Conservation (phyloP, 2,888 invertebrate species). For the Isotomurus palustris region DNA sequence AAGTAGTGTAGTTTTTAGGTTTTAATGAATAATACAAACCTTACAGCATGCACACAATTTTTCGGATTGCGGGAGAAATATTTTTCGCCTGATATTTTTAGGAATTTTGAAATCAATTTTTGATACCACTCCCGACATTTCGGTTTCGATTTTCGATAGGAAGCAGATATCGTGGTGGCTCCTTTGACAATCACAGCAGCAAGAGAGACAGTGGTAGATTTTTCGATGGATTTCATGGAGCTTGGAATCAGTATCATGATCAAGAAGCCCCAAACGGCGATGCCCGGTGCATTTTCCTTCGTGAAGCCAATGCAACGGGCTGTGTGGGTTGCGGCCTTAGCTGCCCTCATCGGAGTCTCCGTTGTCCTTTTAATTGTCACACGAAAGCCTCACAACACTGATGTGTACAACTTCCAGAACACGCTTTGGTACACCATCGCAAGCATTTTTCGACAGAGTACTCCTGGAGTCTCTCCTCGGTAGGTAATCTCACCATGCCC, state of each 20-base stretch:
- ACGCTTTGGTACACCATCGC: constrained; percentile 46
- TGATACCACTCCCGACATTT: constrained; percentile 5
- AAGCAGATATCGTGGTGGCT: constrained; percentile 81
- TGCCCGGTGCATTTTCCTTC: constrained; percentile 72
- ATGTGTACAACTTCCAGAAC: constrained; percentile 35
- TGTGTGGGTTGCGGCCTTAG: constrained; percentile 42
- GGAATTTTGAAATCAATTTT: constrained; percentile 5
- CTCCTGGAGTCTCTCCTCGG: constrained; percentile 43
- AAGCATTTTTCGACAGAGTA: constrained; percentile 44
- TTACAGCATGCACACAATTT: too few relatives aligned
- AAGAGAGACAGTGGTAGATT: constrained; percentile 89
- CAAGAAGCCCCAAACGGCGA: constrained; percentile 60
- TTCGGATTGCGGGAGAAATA: too few relatives aligned
- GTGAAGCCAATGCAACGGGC: constrained; percentile 42
- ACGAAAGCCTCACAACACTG: constrained; percentile 31
- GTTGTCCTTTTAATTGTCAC: constrained; percentile 42
- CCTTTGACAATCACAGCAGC: constrained; percentile 87
- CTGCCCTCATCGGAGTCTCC: constrained; percentile 42
- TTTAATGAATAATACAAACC: too few relatives aligned
- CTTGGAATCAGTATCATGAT: constrained; percentile 93
- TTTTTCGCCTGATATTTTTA: background rate
- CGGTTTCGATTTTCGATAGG: constrained; percentile 56
- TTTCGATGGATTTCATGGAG: constrained; percentile 93
- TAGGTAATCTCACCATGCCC: too few relatives aligned
- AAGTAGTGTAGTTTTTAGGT: too few relatives aligned